These are phyloP conservation scores for Okamejei kenojei DNA, from an alignment of 2,797 vertebrate species.

Conservation along the genomic window DNA sequence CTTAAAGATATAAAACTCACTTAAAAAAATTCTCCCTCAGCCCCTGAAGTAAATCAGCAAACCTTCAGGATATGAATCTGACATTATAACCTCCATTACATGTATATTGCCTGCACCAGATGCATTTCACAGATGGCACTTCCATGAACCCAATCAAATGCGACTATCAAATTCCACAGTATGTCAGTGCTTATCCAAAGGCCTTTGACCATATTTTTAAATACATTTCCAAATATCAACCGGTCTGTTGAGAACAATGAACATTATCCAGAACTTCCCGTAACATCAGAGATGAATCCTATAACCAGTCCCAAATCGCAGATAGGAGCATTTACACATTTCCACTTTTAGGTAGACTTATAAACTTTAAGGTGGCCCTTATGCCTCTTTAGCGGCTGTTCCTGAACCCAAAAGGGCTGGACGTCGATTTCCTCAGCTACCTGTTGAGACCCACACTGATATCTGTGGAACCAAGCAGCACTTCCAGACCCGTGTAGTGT, in stretches of 20 bases:
- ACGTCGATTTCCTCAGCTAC: not conserved
- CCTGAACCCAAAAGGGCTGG: not conserved
- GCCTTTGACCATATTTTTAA: not conserved
- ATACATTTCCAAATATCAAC: not conserved
- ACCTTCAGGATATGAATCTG: constrained; percentile 28
- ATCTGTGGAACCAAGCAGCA: not conserved
- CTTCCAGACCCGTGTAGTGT: not conserved
- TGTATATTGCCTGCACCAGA: not conserved
- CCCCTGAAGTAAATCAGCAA: constrained; percentile 1
- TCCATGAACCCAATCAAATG: not conserved
- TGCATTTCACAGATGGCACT: constrained; percentile 21
- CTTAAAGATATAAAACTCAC: not conserved
- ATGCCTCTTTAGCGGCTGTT: not conserved
- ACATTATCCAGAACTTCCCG: not conserved
- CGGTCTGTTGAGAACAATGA: not conserved
- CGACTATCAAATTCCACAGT: not conserved
- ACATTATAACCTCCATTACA: not conserved
- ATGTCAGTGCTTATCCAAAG: not conserved
- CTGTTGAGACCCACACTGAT: not conserved
- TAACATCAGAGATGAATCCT: not conserved
- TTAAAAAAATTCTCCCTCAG: not conserved
- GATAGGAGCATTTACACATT: not conserved
- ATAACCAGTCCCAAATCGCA: not conserved
- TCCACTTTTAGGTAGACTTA: not conserved
- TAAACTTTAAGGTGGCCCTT: not conserved